Evolutionary conservation across 1,140 invertebrate genomes (phyloP).

Genomic region (Antheraea mylitta): DNA sequence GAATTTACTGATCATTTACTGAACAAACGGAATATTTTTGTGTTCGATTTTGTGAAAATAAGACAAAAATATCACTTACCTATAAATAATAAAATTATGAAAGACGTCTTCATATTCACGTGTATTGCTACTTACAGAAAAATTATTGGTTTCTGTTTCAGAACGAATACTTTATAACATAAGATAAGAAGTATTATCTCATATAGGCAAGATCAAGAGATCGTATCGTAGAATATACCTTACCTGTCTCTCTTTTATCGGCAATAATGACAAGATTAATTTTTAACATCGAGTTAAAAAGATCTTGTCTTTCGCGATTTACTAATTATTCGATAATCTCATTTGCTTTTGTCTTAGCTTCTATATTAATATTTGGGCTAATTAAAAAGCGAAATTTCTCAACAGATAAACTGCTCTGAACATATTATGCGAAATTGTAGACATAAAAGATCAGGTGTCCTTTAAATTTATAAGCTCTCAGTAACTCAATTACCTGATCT

Average conservation of each 20-base stretch:
- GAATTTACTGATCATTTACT: too few relatives aligned
- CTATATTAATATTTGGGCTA: too few relatives aligned
- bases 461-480: too few relatives aligned
- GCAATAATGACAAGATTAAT: not conserved
- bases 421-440: too few relatives aligned
- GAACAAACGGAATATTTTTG: too few relatives aligned
- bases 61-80: not conserved
- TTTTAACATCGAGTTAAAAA: not conserved
- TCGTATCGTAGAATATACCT: slow-evolving; percentile 25
- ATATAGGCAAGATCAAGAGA: slow-evolving; percentile 31
- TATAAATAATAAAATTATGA: slow-evolving; percentile 1
- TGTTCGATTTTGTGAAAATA: not conserved
- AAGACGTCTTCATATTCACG: slow-evolving; percentile 1
- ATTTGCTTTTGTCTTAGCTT: not conserved
- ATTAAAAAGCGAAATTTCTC: too few relatives aligned
- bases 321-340: not conserved
- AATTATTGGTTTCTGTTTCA: not conserved
- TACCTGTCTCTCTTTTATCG: slow-evolving; percentile 5
- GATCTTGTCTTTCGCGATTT: not conserved
- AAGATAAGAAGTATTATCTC: slow-evolving; percentile 33
- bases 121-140: not conserved
- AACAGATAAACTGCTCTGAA: too few relatives aligned
- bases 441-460: too few relatives aligned
- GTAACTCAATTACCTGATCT: not conserved
- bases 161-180: slow-evolving; percentile 15